Conservation (phyloP, 2,888 invertebrate species). For the Sphecodes monilicornis region DNA sequence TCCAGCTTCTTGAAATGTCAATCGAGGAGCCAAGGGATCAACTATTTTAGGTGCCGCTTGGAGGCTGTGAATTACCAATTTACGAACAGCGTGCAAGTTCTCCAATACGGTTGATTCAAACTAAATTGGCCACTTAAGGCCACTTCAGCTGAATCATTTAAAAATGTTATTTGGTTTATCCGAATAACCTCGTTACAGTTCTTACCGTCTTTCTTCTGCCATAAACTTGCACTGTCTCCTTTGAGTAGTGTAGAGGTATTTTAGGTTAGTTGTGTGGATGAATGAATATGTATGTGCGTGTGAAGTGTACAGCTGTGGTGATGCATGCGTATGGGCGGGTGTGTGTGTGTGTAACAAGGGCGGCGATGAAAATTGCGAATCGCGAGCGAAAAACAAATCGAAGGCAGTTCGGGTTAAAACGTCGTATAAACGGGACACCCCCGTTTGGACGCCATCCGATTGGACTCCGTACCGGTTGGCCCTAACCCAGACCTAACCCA, state of each 20-base stretch:
- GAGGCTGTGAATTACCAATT: conserved; percentile 17
- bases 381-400: too few species aligned
- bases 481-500: too few species aligned
- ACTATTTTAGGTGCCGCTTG: conserved; percentile 4
- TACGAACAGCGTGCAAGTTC: conserved; percentile 10
- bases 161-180: conserved; percentile 5
- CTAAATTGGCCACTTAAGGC: conserved; percentile 17
- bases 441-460: too few species aligned
- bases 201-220: neutral
- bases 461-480: too few species aligned
- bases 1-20: conserved; percentile 4
- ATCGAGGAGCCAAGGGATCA: conserved; percentile 1
- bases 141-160: conserved; percentile 13
- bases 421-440: too few species aligned
- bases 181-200: conserved; percentile 9
- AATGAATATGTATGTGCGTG: too few species aligned
- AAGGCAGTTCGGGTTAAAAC: too few species aligned
- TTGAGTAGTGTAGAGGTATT: neutral
- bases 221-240: neutral
- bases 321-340: too few species aligned
- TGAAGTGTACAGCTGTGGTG: too few species aligned
- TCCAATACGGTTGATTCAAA: conserved; percentile 13
- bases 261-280: too few species aligned
- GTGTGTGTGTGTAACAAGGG: too few species aligned
- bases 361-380: too few species aligned